phyloP scores from a whole-genome alignment of 2,888 invertebrate genomes.

The Cephus runcator region DNA sequence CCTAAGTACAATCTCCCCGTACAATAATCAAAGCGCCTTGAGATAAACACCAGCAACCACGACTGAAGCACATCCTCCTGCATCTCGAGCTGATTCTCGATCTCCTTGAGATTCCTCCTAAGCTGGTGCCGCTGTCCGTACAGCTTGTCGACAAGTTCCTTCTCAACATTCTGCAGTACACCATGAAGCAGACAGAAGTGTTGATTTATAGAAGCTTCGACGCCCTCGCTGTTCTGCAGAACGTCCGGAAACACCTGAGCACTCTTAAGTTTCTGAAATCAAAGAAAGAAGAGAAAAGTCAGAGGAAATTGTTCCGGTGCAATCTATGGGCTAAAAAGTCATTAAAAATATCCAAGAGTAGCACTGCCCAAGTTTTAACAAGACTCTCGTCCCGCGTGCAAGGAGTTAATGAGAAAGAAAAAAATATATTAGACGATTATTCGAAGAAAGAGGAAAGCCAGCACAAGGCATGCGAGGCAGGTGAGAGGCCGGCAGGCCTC shows the following conservation, averaged over 20 bases:
- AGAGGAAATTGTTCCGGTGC: not conserved
- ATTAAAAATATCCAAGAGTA: not conserved
- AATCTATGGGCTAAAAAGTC: not conserved
- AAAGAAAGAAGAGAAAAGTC: constrained; percentile 14
- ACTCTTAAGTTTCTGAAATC: constrained; percentile 39
- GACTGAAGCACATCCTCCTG: constrained; percentile 35
- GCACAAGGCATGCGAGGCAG: constrained; percentile 1
- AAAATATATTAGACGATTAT: not conserved
- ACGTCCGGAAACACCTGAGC: constrained; percentile 18
- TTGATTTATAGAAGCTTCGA: constrained; percentile 65
- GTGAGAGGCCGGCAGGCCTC: constrained; percentile 38
- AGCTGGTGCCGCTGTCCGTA: constrained; percentile 28
- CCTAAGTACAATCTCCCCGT: not conserved
- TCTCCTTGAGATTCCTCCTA: constrained; percentile 30
- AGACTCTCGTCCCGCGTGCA: too few species aligned
- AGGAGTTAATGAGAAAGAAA: not conserved
- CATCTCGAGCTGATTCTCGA: constrained; percentile 28
- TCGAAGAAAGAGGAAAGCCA: not conserved
- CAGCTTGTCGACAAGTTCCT: constrained; percentile 62
- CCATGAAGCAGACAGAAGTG: constrained; percentile 69
- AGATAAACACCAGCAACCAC: constrained; percentile 35
- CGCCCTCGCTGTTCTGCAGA: constrained; percentile 28
- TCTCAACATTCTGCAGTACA: constrained; percentile 68
- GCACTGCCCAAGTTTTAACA: not conserved
- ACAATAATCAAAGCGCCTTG: not conserved